phyloP scores from a whole-genome alignment of 2,113 vertebrate species.

The Grus americana region DNA sequence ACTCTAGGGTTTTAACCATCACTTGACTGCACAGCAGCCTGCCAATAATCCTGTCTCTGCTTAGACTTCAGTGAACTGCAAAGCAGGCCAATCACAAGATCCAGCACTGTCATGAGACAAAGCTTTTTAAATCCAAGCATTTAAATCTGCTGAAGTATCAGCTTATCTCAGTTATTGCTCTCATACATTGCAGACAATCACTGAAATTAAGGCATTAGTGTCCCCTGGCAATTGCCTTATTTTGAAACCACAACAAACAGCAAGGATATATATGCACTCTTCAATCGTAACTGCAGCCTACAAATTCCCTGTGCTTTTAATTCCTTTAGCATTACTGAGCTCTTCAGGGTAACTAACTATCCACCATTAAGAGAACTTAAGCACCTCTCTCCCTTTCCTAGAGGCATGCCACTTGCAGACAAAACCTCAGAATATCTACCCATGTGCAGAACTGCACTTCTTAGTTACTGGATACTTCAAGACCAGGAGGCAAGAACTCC shows the following conservation, averaged over 20 bases:
- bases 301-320: not conserved
- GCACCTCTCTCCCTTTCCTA: not conserved
- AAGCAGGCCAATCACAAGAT: not conserved
- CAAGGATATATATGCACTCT: not conserved
- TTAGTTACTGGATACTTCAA: not conserved
- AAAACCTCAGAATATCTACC: not conserved
- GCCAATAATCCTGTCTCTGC: not conserved
- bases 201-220: not conserved
- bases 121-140: not conserved
- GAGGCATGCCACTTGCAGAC: not conserved
- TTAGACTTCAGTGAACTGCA: not conserved
- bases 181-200: not conserved
- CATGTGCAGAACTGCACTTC: not conserved
- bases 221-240: not conserved
- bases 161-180: not conserved
- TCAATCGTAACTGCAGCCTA: not conserved
- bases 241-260: not conserved
- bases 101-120: not conserved
- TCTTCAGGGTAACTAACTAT: not conserved
- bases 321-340: not conserved
- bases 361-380: not conserved
- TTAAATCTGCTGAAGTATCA: not conserved
- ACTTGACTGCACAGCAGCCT: not conserved
- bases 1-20: not conserved
- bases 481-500: not conserved